phyloP scores from a whole-genome alignment of 35 echinoderm and acorn worm genomes.

The Nesometra sesokonis region DNA sequence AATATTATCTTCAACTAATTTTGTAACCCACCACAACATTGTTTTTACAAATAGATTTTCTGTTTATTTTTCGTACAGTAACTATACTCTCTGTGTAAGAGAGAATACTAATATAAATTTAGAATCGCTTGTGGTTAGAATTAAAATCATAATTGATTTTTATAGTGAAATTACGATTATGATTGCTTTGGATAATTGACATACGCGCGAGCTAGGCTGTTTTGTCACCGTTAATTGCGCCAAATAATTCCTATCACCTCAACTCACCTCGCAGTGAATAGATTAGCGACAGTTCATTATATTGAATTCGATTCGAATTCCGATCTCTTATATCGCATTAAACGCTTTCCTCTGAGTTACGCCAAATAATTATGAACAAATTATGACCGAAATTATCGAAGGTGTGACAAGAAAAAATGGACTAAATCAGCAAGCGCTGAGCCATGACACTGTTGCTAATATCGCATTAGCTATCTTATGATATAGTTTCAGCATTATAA shows the following conservation, averaged over 20 bases:
- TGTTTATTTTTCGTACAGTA: no score
- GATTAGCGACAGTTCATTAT: neutral
- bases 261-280: neutral
- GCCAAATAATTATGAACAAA: neutral
- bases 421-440: neutral
- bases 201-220: neutral
- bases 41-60: no score
- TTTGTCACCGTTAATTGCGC: neutral
- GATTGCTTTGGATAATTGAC: neutral
- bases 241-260: neutral
- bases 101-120: neutral
- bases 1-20: no score
- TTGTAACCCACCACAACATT: no score
- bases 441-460: neutral
- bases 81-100: no score
- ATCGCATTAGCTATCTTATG: neutral
- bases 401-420: neutral
- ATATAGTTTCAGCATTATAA: neutral
- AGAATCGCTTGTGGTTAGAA: neutral
- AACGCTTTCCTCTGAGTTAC: neutral
- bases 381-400: neutral
- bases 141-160: neutral
- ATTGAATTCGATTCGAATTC: neutral
- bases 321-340: neutral
- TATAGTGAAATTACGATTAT: neutral